phyloP scores from a whole-genome alignment of 2,113 vertebrate genomes.

The Hydropotes inermis region DNA sequence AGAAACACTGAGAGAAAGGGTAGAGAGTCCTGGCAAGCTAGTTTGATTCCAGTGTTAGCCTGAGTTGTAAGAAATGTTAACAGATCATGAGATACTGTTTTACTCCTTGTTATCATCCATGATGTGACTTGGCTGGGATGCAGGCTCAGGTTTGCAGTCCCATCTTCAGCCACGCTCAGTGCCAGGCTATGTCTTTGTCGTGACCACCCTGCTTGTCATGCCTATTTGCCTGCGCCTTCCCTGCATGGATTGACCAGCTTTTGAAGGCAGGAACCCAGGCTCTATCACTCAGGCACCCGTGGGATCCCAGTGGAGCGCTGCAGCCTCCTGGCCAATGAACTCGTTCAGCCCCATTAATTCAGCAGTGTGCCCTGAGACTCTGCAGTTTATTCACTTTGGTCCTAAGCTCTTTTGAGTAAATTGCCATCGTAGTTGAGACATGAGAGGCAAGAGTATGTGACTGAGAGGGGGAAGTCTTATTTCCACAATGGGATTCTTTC shows the following conservation, averaged over 20 bases:
- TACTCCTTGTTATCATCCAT: not conserved
- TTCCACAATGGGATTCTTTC: not conserved
- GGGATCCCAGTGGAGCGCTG: not conserved
- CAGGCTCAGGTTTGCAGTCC: no score
- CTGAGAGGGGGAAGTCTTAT: not conserved
- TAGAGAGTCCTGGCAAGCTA: not conserved
- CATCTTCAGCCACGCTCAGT: not conserved
- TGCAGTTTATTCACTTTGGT: not conserved
- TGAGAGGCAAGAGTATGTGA: not conserved
- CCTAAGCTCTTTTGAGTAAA: not conserved
- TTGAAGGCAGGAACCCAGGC: not conserved
- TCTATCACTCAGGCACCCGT: accelerated
- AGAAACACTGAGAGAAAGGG: not conserved
- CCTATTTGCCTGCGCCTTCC: accelerated
- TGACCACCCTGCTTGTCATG: not conserved
- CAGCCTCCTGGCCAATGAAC: not conserved
- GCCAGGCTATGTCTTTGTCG: not conserved
- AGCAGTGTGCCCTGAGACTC: accelerated
- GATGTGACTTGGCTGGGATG: accelerated
- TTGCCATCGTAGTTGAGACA: not conserved
- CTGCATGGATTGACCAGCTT: not conserved
- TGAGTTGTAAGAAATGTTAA: no score
- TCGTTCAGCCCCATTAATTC: accelerated
- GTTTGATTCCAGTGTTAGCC: not conserved
- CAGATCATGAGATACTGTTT: accelerated